Conservation (phyloP, 2,797 vertebrate genomes). For the Rhynchotus rufescens region DNA sequence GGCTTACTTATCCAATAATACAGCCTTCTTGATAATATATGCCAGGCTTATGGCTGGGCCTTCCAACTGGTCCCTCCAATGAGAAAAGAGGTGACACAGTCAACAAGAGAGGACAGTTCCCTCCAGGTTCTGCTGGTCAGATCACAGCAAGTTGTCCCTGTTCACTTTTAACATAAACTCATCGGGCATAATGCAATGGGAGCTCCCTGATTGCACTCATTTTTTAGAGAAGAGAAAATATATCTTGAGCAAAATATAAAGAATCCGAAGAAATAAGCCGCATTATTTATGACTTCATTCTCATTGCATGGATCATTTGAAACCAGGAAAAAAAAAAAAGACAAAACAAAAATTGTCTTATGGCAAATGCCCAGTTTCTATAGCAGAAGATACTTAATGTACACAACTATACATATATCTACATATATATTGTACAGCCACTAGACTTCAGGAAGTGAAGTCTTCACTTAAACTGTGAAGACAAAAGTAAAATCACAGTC, state of each 20-base stretch:
- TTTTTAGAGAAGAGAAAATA: background rate
- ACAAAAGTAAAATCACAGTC: background rate
- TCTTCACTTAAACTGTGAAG: background rate
- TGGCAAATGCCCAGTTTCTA: background rate
- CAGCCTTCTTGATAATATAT: background rate
- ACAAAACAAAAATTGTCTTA: background rate
- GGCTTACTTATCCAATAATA: background rate
- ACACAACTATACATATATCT: background rate
- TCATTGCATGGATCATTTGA: background rate
- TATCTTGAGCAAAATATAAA: background rate
- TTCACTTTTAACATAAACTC: background rate
- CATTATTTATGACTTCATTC: background rate
- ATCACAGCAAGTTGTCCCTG: background rate
- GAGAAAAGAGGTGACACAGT: background rate
- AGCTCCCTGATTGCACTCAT: no score
- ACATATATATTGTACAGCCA: background rate
- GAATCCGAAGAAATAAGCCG: background rate
- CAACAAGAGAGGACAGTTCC: background rate
- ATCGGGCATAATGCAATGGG: no score
- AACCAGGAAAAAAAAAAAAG: background rate
- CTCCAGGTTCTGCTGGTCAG: background rate
- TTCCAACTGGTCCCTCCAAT: background rate
- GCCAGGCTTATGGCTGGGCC: no score
- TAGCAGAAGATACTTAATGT: background rate
- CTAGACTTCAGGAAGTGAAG: background rate